Evolutionary conservation across 2,113 vertebrate genomes (phyloP), one percentile per base, ranked within the genome.

Genomic region (Chaetodon auriga): DNA sequence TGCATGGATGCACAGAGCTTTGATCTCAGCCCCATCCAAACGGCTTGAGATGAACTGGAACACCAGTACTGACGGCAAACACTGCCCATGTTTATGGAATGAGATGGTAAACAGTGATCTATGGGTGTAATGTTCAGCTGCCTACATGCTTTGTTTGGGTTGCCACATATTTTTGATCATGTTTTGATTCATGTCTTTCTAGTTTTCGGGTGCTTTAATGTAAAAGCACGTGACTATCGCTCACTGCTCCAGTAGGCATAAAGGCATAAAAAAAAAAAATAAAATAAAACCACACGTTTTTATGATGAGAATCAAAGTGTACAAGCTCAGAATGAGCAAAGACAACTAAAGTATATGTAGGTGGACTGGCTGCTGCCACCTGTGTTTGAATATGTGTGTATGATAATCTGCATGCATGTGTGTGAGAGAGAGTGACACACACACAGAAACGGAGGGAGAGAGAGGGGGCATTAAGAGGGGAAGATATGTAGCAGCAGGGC

Each of bases 401-500:
- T 53, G 51, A 58, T 54, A 19, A 54, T 58, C 25, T 35, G 25
- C 46, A 48, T 80, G 8, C 76, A 6, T 55, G 23, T 25, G 72
- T 13, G 63, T 4, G 49, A 35, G 49, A n/a, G 46, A 41, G 35
- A 35, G 41, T 4, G 45, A 19, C 21, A 25, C 4, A 58, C 9
- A 53, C 2, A 54, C 13, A 58, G 2, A 51, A 3, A 38, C 23
- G 62, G n/a, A 62, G 23, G 64, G 30, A 19, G 18, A 55, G 53
- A 51, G 61, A 62, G 35, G 61, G 57, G 49, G 18, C 36, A 66
- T 85, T 75, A 74, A 57, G 63, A 64, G 68, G 49, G 60, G 71
- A 65, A 87, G 74, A 85, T 82, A 66, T 89, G 81, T 80, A 75
- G 88, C 76, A 74, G 76, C 62, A 74, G 78, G 66, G 71, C 73